Percentiles rank a stretch among this genome's conserved stretches.
Conservation (phyloP, 2,888 invertebrate species). For the Chymomyza amoena region DNA sequence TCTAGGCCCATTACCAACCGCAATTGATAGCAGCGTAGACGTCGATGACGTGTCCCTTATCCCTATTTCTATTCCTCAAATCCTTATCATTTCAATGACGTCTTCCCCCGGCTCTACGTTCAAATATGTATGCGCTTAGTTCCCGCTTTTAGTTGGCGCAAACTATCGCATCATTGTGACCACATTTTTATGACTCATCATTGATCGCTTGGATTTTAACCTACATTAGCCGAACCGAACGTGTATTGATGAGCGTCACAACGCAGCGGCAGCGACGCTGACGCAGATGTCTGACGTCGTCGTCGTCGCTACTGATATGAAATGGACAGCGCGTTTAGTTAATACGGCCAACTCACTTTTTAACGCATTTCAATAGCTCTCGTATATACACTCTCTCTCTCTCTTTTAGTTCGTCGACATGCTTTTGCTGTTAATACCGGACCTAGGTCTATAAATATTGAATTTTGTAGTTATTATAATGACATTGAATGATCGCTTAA, state of each 20-base stretch:
- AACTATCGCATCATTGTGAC: not conserved
- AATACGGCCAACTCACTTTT: constrained; percentile 37
- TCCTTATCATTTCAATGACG: constrained; percentile 51
- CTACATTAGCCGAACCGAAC: constrained; percentile 37
- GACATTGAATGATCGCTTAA: not conserved
- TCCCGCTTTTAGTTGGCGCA: not conserved
- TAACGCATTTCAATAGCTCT: constrained; percentile 13
- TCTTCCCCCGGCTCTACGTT: not conserved
- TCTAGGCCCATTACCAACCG: not conserved
- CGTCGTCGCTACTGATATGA: not conserved
- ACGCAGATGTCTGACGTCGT: not conserved
- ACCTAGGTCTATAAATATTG: constrained; percentile 61
- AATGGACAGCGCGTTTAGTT: constrained; percentile 11
- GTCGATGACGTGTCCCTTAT: constrained; percentile 56
- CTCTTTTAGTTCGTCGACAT: not conserved
- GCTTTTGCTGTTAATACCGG: constrained; percentile 33
- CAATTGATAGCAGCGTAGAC: constrained; percentile 10
- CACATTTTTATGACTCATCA: constrained; percentile 49
- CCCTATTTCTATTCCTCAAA: constrained; percentile 7
- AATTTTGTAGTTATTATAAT: not conserved
- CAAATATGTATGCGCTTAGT: constrained; percentile 7
- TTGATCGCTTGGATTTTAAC: constrained; percentile 44
- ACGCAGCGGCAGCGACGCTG: constrained; percentile 4
- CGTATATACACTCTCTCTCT: constrained; percentile 14
- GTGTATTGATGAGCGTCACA: not conserved